Evolutionary conservation across 1,140 invertebrate species (phyloP), one percentile per base, ranked within the genome.

Genomic region (Drosophila funebris): DNA sequence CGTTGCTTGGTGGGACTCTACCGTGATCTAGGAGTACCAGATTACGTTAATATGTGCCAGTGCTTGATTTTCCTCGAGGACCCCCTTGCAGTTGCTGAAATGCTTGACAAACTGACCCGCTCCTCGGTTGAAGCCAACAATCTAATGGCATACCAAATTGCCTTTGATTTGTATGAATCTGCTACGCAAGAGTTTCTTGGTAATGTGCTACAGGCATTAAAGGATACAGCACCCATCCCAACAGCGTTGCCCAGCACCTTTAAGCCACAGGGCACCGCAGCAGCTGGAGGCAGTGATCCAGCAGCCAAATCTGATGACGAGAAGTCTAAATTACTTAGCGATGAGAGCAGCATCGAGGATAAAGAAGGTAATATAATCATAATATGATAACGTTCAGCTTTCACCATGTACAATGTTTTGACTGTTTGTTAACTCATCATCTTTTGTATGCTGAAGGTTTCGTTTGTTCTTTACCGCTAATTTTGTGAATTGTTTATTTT

Each of bases 71-170:
- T 99, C 91, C 91, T 99, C 41, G 98, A 99, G 91, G 97, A 99
- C 93, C 96, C 98, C 1, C 91, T 96, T 20, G 95, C 97, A 18
- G 97, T 99, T 0, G 98, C 98, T 8, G 95, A 97, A 91, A 95
- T 99, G 71, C 92, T 99, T 0, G 97, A 98, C 76, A 97, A 96
- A 92, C 93, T 99, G 0, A 96, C 96, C 41, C 95, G 96, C 92
- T 95, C 95, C 2, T 94, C 95, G 13, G 95, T 97, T 75, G 96
- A 96, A 91, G 91, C 93, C 36, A 94, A 93, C 54, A 93, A 93
- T 48, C 89, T 99, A 4, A 99, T 99, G 97, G 98, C 97, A 0
- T 99, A 99, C 93, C 99, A 99, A 93, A 99, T 99, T 83, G 98
- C 96, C 0, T 99, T 99, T 93, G 99, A 99, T 94, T 93, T 99